Conservation (phyloP, 2,888 invertebrate species). For the Chymomyza amoena region DNA sequence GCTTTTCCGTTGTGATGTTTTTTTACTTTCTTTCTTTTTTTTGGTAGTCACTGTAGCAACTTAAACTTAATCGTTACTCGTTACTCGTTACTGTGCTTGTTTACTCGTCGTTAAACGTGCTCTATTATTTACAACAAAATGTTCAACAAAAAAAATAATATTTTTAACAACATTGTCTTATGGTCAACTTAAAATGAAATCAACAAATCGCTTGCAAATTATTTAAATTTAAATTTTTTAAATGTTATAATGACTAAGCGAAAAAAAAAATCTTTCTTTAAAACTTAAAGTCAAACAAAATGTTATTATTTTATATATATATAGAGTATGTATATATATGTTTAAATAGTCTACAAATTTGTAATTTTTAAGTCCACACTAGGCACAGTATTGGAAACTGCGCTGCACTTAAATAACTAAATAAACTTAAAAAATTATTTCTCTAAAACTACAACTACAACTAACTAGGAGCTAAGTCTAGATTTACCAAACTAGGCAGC, state of each 20-base stretch:
- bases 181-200: constrained; percentile 65
- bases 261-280: constrained; percentile 15
- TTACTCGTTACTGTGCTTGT: constrained; percentile 1
- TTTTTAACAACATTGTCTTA: constrained; percentile 54
- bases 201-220: constrained; percentile 62
- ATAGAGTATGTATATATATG: not conserved
- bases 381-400: not conserved
- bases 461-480: not conserved
- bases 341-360: constrained; percentile 64
- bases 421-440: constrained; percentile 7
- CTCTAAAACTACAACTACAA: not conserved
- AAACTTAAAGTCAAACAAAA: not conserved
- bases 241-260: too few species aligned
- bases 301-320: not conserved
- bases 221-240: constrained; percentile 27
- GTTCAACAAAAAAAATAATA: constrained; percentile 46
- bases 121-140: constrained; percentile 54
- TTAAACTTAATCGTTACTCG: constrained; percentile 24
- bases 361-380: constrained; percentile 70
- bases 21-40: constrained; percentile 31
- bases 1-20: constrained; percentile 14
- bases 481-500: not conserved
- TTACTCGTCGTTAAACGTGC: constrained; percentile 43
- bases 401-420: constrained; percentile 50
- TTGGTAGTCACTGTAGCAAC: constrained; percentile 50